phyloP scores from a whole-genome alignment of 2,888 invertebrate species.

The Aleiodes alternator region DNA sequence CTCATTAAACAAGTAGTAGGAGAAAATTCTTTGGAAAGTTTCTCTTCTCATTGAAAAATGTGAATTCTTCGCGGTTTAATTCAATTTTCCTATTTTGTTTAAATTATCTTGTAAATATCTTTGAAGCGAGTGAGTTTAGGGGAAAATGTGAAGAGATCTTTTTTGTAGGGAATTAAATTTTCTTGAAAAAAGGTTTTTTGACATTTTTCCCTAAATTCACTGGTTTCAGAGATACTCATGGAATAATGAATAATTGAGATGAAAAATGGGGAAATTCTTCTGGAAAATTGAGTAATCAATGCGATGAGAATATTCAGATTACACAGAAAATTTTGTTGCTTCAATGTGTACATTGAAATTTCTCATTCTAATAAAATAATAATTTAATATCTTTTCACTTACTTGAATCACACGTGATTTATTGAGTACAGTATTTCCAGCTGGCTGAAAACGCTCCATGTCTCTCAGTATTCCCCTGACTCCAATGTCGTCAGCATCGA shows the following conservation, averaged over 20 bases:
- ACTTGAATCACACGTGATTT: constrained; percentile 77
- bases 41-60: too few species aligned
- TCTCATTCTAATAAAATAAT: neutral
- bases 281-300: constrained; percentile 21
- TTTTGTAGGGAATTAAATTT: too few species aligned
- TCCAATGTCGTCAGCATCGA: constrained; percentile 82
- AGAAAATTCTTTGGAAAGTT: neutral
- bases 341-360: constrained; percentile 6
- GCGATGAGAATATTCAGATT: neutral
- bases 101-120: too few species aligned
- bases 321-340: neutral
- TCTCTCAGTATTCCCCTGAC: constrained; percentile 83
- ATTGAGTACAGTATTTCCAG: constrained; percentile 76
- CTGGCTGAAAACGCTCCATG: constrained; percentile 82
- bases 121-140: too few species aligned
- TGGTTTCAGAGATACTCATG: too few species aligned
- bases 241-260: neutral
- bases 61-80: too few species aligned
- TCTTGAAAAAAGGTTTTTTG: too few species aligned
- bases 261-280: neutral
- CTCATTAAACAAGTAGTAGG: neutral
- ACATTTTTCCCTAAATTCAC: too few species aligned
- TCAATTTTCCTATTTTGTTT: too few species aligned
- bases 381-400: constrained; percentile 51
- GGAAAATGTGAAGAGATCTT: too few species aligned